phyloP scores from a whole-genome alignment of 2,797 vertebrate species.

The Gymnodraco acuticeps region DNA sequence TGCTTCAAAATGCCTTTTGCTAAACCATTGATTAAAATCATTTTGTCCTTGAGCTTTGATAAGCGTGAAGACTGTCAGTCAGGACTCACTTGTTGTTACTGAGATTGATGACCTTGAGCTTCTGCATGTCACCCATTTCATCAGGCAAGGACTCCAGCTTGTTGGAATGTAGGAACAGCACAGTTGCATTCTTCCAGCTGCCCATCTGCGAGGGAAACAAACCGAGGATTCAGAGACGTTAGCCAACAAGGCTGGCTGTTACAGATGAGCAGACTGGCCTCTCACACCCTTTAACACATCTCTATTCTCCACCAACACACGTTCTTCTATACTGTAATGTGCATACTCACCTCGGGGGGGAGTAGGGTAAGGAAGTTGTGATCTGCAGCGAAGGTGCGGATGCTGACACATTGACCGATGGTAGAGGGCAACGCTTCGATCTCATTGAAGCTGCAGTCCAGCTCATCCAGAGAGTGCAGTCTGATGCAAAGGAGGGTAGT shows the following conservation, averaged over 20 bases:
- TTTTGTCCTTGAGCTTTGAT: too few species aligned
- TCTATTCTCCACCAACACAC: not conserved
- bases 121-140: slow-evolving; percentile 99
- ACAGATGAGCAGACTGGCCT: not conserved
- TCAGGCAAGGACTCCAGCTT: slow-evolving; percentile 95
- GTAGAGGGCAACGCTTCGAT: slow-evolving; percentile 93
- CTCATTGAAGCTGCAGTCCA: slow-evolving; percentile 99
- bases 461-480: slow-evolving; percentile 90
- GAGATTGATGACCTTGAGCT: slow-evolving; percentile 97
- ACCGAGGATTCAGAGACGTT: slow-evolving; percentile 9
- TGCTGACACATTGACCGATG: slow-evolving; percentile 90
- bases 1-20: too few species aligned
- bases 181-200: slow-evolving; percentile 93
- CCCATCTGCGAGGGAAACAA: slow-evolving; percentile 87
- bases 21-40: too few species aligned
- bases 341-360: slow-evolving; percentile 89
- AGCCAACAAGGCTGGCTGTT: not conserved
- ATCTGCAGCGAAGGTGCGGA: slow-evolving; percentile 97
- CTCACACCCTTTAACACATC: not conserved
- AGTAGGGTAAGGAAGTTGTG: slow-evolving; percentile 95
- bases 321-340: not conserved
- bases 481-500: slow-evolving; percentile 67
- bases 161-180: slow-evolving; percentile 97
- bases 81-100: slow-evolving; percentile 93
- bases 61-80: not conserved